These are phyloP conservation scores for Mellilla xanthometata DNA, from an alignment of 2,888 invertebrate species.

Conservation along the genomic window DNA sequence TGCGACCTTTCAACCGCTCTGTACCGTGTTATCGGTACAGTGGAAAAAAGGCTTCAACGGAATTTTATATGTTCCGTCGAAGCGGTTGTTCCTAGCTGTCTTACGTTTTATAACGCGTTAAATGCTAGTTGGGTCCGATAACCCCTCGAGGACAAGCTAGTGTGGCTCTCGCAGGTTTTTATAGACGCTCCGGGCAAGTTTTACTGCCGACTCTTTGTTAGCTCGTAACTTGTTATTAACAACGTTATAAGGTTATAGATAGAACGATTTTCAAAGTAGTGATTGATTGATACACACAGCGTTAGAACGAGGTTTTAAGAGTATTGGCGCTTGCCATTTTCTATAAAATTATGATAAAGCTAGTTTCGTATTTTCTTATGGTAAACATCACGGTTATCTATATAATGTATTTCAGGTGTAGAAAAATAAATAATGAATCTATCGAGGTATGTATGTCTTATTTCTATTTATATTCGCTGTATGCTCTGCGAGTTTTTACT, in stretches of 20 bases:
- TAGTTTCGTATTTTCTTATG: too few relatives aligned
- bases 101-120: conserved; percentile 72
- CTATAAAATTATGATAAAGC: too few relatives aligned
- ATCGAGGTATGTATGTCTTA: too few relatives aligned
- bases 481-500: too few relatives aligned
- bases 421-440: too few relatives aligned
- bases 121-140: conserved; percentile 79
- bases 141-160: conserved; percentile 78
- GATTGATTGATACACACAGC: neutral
- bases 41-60: conserved; percentile 76
- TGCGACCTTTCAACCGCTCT: conserved; percentile 66
- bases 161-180: conserved; percentile 57
- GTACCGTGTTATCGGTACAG: conserved; percentile 74
- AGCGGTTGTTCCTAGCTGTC: conserved; percentile 76
- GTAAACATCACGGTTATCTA: too few relatives aligned
- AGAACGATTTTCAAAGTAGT: neutral
- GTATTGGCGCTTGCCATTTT: too few relatives aligned
- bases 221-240: conserved; percentile 23
- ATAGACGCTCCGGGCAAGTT: conserved; percentile 48
- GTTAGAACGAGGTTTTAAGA: too few relatives aligned
- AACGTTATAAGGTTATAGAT: conserved; percentile 1
- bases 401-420: too few relatives aligned
- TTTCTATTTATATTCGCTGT: too few relatives aligned
- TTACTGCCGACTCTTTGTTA: conserved; percentile 46
- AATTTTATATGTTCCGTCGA: conserved; percentile 70